Base-by-base conservation (phyloP, 2,797 vertebrate species). In the Cheirogaleus major region DNA sequence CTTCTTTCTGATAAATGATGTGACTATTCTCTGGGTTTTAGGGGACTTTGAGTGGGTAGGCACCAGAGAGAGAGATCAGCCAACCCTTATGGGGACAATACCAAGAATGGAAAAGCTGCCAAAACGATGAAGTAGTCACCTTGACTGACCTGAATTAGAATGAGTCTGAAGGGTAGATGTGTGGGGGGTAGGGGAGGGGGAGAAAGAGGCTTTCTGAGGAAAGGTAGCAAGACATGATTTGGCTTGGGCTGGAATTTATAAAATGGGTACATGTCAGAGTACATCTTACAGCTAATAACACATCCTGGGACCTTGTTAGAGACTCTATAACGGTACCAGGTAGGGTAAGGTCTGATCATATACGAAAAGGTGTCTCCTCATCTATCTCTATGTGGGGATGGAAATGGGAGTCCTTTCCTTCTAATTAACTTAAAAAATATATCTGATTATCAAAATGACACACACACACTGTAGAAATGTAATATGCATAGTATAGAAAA, bases 361-460 rank as follows among this genome's bases (percentile, higher is more conserved):
- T 45, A 55, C 17, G 17, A 83, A 87, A 83, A 91, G 38, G 69
- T 91, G n/a, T 79, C 11, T 7, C 32, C 30, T 80, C 4, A 65
- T n/a, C 30, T 27, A 91, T 7, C 7, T 73, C 27, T 67, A 41
- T 4, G 3, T n/a, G 23, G 55, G 86, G 61, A 50, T 32, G 4
- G 38, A 81, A 89, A 82, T 48, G 45, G 84, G 25, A 79, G 7
- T 95, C 17, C 12, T 96, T 95, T 91, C 20, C 23, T 67, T 73
- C 7, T 55, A 91, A 32, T 15, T 52, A 92, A 63, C 25, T 61
- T 92, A 43, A 82, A 41, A 89, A 63, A 57, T n/a, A 52, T 81
- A n/a, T 20, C 48, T 23, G 30, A 52, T 75, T 80, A 61, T 73
- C 20, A 69, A 85, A 89, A 61, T 22, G 89, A 94, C 18, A 61